phyloP scores from a whole-genome alignment of 2,888 invertebrate species.

The Stenodema calcarata region DNA sequence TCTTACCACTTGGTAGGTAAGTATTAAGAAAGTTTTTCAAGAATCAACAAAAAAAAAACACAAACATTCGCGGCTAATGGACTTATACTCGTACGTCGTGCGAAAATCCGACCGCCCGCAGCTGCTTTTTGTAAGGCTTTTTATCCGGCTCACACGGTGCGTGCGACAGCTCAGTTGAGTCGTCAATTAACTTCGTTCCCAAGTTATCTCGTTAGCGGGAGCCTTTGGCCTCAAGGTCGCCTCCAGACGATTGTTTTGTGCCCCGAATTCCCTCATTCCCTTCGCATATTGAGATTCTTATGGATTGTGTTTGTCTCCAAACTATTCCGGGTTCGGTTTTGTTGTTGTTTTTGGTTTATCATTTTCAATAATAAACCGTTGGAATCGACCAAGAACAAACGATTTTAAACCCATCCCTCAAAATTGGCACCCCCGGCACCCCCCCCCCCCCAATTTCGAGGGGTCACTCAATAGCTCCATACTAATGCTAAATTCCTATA shows the following conservation, averaged over 20 bases:
- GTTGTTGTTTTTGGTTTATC: no score
- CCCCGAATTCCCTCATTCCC: neutral
- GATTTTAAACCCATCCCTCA: no score
- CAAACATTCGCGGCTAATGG: neutral
- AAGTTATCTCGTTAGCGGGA: neutral
- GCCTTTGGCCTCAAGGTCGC: neutral
- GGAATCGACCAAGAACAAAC: no score
- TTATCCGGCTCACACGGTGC: neutral
- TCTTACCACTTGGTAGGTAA: neutral
- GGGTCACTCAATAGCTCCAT: no score
- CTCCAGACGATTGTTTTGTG: neutral
- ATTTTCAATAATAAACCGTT: no score
- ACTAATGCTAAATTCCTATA: no score
- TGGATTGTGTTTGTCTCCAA: neutral
- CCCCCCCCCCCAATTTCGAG: no score
- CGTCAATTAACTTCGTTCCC: neutral
- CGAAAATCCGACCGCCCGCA: neutral
- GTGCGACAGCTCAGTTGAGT: neutral
- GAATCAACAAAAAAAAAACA: neutral
- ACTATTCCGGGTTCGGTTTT: neutral
- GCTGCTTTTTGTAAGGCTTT: neutral
- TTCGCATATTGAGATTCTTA: neutral
- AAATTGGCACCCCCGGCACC: no score
- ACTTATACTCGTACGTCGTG: neutral
- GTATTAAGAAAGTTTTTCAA: neutral